Conservation (phyloP, 2,797 vertebrate genomes). For the Sciurus carolinensis region DNA sequence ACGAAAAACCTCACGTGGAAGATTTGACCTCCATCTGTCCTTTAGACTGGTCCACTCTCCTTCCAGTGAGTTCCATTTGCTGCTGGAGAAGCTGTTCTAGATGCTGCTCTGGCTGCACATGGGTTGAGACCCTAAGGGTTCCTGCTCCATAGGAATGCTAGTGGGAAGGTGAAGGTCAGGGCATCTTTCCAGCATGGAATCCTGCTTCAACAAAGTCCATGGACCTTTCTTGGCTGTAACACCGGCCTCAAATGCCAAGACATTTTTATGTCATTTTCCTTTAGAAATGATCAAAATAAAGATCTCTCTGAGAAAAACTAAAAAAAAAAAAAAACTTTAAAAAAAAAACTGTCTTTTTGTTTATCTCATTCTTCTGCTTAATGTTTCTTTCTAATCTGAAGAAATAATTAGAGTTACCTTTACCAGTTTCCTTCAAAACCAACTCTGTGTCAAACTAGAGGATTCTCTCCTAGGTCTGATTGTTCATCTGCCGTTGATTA, state of each 20-base stretch:
- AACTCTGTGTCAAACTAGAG: background rate
- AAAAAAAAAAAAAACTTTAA: background rate
- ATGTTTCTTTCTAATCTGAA: background rate
- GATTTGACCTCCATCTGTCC: background rate
- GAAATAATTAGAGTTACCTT: background rate
- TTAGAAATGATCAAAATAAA: constrained; percentile 31
- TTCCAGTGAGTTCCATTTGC: background rate
- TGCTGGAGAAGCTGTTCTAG: background rate
- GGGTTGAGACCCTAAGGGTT: background rate
- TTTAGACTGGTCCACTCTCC: background rate
- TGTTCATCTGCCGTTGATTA: background rate
- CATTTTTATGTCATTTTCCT: background rate
- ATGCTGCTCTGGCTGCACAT: background rate
- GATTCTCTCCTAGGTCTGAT: background rate
- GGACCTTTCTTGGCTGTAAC: background rate
- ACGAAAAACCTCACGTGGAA: background rate
- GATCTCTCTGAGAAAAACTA: background rate
- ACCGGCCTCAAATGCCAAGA: background rate
- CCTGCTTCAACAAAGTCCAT: background rate
- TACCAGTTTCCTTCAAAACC: background rate
- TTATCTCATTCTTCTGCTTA: background rate
- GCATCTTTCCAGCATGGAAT: background rate
- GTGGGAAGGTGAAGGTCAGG: background rate
- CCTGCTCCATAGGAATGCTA: background rate
- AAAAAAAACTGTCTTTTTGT: background rate